A percentile compares a stretch with the other conserved stretches of the same genome.
phyloP scores from a whole-genome alignment of 64 coral and sea anemone genomes.

The Dendrophyllia cribrosa region DNA sequence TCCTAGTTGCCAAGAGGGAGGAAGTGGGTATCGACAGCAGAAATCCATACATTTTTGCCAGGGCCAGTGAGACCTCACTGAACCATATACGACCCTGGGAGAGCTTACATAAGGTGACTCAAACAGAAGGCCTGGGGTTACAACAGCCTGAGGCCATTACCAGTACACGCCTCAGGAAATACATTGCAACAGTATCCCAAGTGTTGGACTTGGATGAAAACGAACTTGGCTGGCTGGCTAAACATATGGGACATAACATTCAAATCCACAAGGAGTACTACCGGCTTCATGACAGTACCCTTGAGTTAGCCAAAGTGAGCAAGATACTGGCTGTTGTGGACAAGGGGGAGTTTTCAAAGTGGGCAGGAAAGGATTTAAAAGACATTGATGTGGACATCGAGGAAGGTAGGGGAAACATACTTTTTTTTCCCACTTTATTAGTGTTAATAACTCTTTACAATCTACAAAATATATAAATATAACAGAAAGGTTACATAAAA shows the following conservation, averaged over 20 bases:
- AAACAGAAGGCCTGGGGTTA: background rate
- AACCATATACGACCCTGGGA: slow-evolving; percentile 23
- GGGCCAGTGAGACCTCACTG: background rate
- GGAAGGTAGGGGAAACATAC: background rate
- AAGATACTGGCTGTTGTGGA: background rate
- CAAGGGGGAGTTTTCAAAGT: background rate
- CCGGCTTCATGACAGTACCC: background rate
- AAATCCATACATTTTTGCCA: slow-evolving; percentile 57
- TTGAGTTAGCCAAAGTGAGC: background rate
- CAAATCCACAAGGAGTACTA: background rate
- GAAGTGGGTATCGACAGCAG: slow-evolving; percentile 8
- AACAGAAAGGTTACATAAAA: too few species aligned
- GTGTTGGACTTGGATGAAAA: slow-evolving; percentile 19
- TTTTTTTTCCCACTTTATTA: too few species aligned
- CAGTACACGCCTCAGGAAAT: slow-evolving; percentile 48
- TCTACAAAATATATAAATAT: too few species aligned
- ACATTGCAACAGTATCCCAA: slow-evolving; percentile 29
- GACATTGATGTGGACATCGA: slow-evolving; percentile 28
- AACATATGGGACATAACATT: slow-evolving; percentile 45
- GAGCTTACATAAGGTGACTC: slow-evolving; percentile 1
- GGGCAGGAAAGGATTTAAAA: background rate
- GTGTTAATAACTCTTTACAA: too few species aligned
- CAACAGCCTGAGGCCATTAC: slow-evolving; percentile 16
- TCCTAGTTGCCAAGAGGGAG: background rate
- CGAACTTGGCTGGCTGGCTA: slow-evolving; percentile 27